Evolutionary conservation across 2,113 vertebrate species (phyloP), one percentile per base, ranked within the genome.

Genomic region (Gopherus flavomarginatus): DNA sequence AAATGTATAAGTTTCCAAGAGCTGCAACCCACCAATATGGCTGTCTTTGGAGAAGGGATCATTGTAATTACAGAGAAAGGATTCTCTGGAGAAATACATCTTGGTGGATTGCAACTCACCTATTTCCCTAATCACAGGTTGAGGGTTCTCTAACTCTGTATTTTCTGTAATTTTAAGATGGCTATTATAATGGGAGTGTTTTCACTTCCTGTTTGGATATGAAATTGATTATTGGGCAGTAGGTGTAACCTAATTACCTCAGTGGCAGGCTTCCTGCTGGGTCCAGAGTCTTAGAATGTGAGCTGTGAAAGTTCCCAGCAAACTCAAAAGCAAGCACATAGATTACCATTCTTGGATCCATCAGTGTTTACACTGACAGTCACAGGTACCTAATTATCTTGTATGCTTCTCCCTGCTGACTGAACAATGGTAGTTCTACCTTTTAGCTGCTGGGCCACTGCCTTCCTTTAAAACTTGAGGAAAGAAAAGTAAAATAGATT

Each of bases 21-120:
- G 22, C 83, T 88, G 69, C 82, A 56, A 53, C 49, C 13, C 14
- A 38, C 10, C 69, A n/a, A 62, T 11, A 35, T 69, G 11, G 1
- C 56, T 93, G 22, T 83, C 57, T 6, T 11, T 65, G 65, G 38
- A 81, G 79, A 93, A 8, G 31, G 47, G 12, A 44, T 54, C 83
- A 47, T 53, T 9, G 29, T 56, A 6, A 53, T 2, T 75, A 19
- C 29, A 90, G 65, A 84, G 47, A 53, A 2, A 44, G 1, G 11
- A 17, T 52, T 17, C 13, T 62, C 27, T 78, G 75, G 49, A 78
- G 65, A 50, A 90, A 7, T 88, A 42, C 14, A 5, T 65, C 27
- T 90, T 90, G 35, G 81, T 19, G n/a, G 89, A 44, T 52, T 91
- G 31, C 59, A 72, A 42, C 79, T 91, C 93, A 81, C 35, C 42